These are phyloP conservation scores for Platichthys flesus DNA, from an alignment of 2,113 vertebrate genomes.

Conservation along the genomic window DNA sequence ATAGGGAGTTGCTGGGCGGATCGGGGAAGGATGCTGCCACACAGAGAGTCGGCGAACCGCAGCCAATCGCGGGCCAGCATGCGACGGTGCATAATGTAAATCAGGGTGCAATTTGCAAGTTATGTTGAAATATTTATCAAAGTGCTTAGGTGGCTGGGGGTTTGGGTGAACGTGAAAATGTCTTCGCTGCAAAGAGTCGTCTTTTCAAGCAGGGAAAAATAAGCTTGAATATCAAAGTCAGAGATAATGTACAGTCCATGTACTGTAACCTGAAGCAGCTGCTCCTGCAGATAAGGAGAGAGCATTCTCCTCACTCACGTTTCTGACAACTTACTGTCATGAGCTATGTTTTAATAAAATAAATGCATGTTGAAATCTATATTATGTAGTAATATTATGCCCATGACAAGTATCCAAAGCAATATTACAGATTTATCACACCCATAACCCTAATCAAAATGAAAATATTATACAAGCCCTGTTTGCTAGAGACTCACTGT, in stretches of 20 bases:
- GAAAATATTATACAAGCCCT: not conserved
- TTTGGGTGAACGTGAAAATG: not conserved
- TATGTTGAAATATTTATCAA: conserved; percentile 68
- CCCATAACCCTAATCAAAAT: not conserved
- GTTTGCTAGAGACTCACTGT: not conserved
- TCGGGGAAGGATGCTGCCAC: conserved; percentile 77
- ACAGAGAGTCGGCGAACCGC: conserved; percentile 57
- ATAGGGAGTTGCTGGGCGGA: conserved; percentile 81
- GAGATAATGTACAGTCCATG: not conserved
- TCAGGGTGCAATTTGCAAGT: conserved; percentile 55
- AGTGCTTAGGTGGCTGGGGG: not conserved
- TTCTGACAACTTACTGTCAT: not conserved
- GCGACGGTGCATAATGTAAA: conserved; percentile 72
- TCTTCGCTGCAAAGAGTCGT: not conserved
- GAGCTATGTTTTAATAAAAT: not conserved
- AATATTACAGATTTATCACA: not conserved
- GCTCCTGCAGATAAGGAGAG: not conserved
- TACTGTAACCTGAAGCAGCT: not conserved
- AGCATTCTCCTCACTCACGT: conserved; percentile 7
- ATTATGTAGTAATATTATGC: not conserved
- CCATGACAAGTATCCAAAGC: not conserved
- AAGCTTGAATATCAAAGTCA: not conserved
- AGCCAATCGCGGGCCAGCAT: conserved; percentile 72
- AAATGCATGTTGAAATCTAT: not conserved
- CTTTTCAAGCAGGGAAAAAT: not conserved